phyloP scores from a whole-genome alignment of 2,113 vertebrate species.

The Actinemys pallida region DNA sequence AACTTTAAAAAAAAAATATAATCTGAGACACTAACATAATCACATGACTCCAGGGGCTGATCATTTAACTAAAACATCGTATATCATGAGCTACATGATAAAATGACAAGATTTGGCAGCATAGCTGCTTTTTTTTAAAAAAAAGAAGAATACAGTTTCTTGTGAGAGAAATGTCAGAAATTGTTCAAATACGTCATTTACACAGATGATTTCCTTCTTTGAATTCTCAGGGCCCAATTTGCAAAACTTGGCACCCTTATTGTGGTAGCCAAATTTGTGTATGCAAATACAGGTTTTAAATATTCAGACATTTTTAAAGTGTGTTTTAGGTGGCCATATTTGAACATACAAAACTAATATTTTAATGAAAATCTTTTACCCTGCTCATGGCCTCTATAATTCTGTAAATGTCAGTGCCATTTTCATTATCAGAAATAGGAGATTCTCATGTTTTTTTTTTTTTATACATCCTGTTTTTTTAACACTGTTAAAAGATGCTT shows the following conservation, averaged over 20 bases:
- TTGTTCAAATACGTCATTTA: background rate
- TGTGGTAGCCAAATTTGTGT: background rate
- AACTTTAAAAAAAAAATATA: background rate
- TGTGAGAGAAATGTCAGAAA: background rate
- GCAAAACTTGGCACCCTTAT: background rate
- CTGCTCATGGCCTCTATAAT: background rate
- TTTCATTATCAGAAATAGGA: background rate
- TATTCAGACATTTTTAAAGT: background rate
- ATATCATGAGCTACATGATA: background rate
- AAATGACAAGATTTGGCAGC: accelerated
- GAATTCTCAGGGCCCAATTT: background rate
- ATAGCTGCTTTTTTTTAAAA: background rate
- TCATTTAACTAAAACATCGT: background rate
- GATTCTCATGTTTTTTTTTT: background rate
- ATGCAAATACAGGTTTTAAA: background rate
- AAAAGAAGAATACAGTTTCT: background rate
- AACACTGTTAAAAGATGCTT: background rate
- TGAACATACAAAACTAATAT: background rate
- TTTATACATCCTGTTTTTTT: background rate
- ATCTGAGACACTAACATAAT: background rate
- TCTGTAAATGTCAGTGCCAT: background rate
- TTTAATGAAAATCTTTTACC: background rate
- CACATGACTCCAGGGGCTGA: background rate
- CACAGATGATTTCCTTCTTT: background rate
- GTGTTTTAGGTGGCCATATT: background rate